Evolutionary conservation across 1,140 invertebrate species (phyloP).

Genomic region (Stegodyphus dumicola): DNA sequence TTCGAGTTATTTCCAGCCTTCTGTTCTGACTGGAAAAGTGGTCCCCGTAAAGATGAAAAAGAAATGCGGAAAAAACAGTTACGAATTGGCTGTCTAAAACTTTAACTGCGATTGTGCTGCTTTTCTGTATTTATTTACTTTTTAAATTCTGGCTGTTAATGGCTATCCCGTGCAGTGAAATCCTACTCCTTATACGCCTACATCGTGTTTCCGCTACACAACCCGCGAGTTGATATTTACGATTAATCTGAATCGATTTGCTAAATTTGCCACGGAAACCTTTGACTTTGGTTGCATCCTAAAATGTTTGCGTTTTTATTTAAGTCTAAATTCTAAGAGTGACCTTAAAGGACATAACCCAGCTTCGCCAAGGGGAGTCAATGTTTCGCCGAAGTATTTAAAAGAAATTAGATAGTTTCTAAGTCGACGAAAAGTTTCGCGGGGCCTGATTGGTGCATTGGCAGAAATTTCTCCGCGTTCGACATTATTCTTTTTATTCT

Average conservation of each 20-base stretch:
- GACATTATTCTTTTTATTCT: too few relatives aligned
- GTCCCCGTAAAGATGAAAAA: slow-evolving; percentile 43
- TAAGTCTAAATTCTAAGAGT: slow-evolving; percentile 24
- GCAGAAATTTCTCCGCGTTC: neutral
- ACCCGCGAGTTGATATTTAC: slow-evolving; percentile 24
- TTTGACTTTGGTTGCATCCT: slow-evolving; percentile 46
- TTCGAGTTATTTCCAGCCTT: neutral
- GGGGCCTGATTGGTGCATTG: slow-evolving; percentile 16
- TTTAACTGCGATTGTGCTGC: slow-evolving; percentile 31
- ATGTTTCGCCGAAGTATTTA: too few relatives aligned
- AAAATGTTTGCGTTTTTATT: slow-evolving; percentile 40
- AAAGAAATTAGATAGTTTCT: slow-evolving; percentile 2
- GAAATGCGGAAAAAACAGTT: neutral
- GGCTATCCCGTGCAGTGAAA: slow-evolving; percentile 48
- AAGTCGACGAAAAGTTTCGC: neutral
- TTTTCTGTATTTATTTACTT: neutral
- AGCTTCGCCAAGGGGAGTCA: slow-evolving; percentile 9
- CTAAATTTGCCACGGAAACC: slow-evolving; percentile 60
- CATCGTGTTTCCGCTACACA: slow-evolving; percentile 49
- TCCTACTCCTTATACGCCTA: slow-evolving; percentile 31
- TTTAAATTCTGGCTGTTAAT: slow-evolving; percentile 4
- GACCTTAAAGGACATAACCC: slow-evolving; percentile 19
- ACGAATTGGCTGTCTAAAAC: neutral
- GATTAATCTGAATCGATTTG: slow-evolving; percentile 44
- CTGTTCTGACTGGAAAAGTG: slow-evolving; percentile 13